Percentiles rank a stretch among this genome's conserved stretches.
Conservation (phyloP, 2,888 invertebrate genomes). For the Halictus ligatus region DNA sequence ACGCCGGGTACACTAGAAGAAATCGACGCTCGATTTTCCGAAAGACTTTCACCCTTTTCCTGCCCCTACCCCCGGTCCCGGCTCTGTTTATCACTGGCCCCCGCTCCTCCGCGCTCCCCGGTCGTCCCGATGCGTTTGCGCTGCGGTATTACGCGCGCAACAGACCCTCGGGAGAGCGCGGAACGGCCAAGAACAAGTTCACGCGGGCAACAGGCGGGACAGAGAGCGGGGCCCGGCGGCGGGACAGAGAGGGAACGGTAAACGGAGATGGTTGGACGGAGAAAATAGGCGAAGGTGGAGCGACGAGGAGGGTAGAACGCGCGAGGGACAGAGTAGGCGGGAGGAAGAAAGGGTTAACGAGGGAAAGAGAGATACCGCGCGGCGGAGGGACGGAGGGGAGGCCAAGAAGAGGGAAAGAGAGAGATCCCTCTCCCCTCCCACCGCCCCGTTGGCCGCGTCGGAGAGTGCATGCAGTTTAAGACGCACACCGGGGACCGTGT, state of each 20-base stretch:
- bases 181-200: conserved; percentile 68
- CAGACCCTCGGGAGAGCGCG: neutral
- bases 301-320: neutral
- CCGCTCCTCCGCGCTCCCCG: neutral
- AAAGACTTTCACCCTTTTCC: conserved; percentile 72
- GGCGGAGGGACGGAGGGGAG: conserved; percentile 20
- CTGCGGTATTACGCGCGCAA: conserved; percentile 48
- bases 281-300: conserved; percentile 36
- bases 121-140: conserved; percentile 34
- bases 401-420: conserved; percentile 31
- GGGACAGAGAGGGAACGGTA: conserved; percentile 25
- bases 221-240: conserved; percentile 15
- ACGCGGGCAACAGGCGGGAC: conserved; percentile 49
- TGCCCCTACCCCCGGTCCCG: conserved; percentile 9
- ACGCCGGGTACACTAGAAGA: conserved; percentile 25
- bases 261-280: conserved; percentile 27
- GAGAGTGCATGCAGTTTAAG: conserved; percentile 73
- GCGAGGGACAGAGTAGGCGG: neutral
- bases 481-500: conserved; percentile 72
- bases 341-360: conserved; percentile 32
- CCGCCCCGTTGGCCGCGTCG: conserved; percentile 43
- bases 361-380: conserved; percentile 41
- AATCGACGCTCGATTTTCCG: conserved; percentile 63
- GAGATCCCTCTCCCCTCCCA: conserved; percentile 61
- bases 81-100: neutral